Evolutionary conservation across 2,797 vertebrate species (phyloP), one percentile per base, ranked within the genome.

Genomic region (Limnodromus scolopaceus): DNA sequence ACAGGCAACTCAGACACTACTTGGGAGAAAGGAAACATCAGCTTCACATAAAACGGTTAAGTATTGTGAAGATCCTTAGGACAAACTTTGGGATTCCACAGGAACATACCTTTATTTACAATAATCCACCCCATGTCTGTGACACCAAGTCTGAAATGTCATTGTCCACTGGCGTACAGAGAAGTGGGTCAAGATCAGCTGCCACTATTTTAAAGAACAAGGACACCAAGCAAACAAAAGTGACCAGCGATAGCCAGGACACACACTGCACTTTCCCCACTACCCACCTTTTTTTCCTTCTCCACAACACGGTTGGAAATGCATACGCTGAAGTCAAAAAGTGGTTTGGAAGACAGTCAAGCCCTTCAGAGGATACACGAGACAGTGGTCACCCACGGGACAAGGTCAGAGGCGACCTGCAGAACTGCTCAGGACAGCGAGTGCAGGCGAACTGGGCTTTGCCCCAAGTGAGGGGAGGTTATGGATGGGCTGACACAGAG

Each of bases 221-320:
- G 46, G 51, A 70, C 10, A 9, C 23, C 39, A 60, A 48, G 46
- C 41, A 76, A 84, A 76, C 32, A 41, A 41, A 74, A 75, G 12
- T 8, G 9, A 77, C 30, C 4, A 0, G 17, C 7, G 9, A 6
- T 0, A 0, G 24, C 55, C 23, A 39, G 19, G 38, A 63, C 13
- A 45, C 19, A 39, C 19, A 41, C 13, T 23, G n/a, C 55, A 23
- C n/a, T 24, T 15, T 57, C 55, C 55, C 22, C 20, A 34, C 13
- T 57, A 34, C 55, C 55, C 55, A 23, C 13, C 6, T n/a, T 24
- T 9, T 15, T 20, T 13, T n/a, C 13, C 53, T 55, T 55, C 19
- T 24, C n/a, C 20, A 24, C 32, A 57, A n/a, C 54, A 34, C 30
- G 13, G 53, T 32, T 32, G 53, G 53, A 32, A 54, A 32, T 20